Evolutionary conservation across 2,113 vertebrate genomes (phyloP).

Genomic region (Varanus komodoensis): DNA sequence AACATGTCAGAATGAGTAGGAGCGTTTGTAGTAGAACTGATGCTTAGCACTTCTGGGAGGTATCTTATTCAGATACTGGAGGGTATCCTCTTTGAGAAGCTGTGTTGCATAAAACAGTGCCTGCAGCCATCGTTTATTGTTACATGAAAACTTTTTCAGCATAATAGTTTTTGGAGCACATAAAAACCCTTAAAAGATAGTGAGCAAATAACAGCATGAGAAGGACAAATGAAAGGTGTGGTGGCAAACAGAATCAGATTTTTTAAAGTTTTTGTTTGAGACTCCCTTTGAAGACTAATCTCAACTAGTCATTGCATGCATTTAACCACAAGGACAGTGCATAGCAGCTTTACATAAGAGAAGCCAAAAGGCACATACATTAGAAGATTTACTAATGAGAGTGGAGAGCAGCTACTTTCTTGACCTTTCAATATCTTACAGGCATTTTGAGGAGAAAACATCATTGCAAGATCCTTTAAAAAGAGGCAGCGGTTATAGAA

Average conservation of each 20-base stretch:
- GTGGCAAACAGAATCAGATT: neutral
- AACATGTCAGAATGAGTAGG: neutral
- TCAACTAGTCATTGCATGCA: neutral
- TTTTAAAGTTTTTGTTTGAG: neutral
- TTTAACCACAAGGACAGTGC: slow-evolving; percentile 15
- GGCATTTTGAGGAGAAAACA: slow-evolving; percentile 7
- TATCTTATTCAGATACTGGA: neutral
- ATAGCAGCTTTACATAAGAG: neutral
- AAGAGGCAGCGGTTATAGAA: neutral
- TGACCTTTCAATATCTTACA: neutral
- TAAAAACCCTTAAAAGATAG: neutral
- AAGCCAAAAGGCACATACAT: slow-evolving; percentile 1
- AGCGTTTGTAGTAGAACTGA: neutral
- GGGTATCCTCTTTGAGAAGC: neutral
- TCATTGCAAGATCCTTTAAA: neutral
- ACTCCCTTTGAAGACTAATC: slow-evolving; percentile 12
- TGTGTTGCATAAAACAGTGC: neutral
- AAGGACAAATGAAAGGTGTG: slow-evolving; percentile 9
- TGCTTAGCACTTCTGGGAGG: fast-evolving
- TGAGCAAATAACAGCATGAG: neutral
- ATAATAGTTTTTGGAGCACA: slow-evolving; percentile 12
- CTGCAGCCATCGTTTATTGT: neutral
- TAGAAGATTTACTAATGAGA: slow-evolving; percentile 19
- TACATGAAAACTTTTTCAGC: slow-evolving; percentile 6
- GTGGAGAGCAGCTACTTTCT: slow-evolving; percentile 22